Conservation (phyloP, 2,113 vertebrate genomes). For the Rhinolophus sinicus region DNA sequence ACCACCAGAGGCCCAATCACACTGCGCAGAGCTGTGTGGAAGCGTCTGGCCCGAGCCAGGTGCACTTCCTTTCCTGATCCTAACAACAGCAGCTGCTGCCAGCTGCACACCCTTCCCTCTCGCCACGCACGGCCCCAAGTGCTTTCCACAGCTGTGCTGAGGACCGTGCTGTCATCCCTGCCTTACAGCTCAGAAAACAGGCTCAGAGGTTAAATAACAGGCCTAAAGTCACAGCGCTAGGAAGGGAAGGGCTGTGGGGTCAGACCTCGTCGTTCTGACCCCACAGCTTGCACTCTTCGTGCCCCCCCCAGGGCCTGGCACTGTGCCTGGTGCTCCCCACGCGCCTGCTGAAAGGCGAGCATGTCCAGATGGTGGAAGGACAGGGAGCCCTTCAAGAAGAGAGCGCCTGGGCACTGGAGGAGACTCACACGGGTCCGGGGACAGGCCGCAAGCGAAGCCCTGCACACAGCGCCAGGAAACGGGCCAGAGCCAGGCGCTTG, state of each 20-base stretch:
- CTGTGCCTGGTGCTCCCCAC: background rate
- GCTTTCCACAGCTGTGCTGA: background rate
- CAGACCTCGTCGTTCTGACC: background rate
- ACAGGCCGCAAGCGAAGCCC: background rate
- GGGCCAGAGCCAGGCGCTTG: too few species aligned
- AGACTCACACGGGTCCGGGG: background rate
- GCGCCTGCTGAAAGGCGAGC: background rate
- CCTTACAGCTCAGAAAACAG: conserved; percentile 2
- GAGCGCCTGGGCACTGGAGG: background rate
- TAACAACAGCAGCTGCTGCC: background rate
- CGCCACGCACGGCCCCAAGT: background rate
- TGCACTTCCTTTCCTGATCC: background rate
- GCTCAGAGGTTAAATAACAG: background rate
- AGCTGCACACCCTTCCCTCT: background rate
- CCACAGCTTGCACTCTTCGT: background rate
- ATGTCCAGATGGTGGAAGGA: conserved; percentile 33
- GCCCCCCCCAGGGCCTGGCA: conserved; percentile 7
- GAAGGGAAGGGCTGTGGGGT: background rate
- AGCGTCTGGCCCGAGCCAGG: background rate
- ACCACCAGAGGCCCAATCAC: background rate
- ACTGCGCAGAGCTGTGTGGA: background rate
- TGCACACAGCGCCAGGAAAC: rapidly evolving
- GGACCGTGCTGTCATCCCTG: background rate
- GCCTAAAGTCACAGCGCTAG: background rate
- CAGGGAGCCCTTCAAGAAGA: background rate